Evolutionary conservation across 2,113 vertebrate species (phyloP).

Genomic region (Alethe castanea): DNA sequence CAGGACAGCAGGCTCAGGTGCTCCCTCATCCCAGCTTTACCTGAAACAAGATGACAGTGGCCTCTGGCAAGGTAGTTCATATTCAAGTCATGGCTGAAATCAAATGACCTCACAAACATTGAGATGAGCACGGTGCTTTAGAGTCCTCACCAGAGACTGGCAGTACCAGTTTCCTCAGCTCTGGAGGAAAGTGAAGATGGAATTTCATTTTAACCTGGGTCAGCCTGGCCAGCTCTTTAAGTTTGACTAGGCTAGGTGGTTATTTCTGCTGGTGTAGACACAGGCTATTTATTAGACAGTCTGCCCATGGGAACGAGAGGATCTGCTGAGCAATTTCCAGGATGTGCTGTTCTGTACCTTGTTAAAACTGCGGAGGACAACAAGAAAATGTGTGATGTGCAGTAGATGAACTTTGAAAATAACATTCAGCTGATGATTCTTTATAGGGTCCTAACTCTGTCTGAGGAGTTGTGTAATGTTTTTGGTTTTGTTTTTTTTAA

Average conservation of each 20-base stretch:
- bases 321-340: background rate
- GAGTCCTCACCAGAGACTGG: background rate
- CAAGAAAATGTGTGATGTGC: background rate
- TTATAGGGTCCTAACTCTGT: background rate
- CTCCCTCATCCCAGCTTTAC: background rate
- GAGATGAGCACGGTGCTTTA: background rate
- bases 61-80: background rate
- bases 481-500: accelerated
- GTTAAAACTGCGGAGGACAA: background rate
- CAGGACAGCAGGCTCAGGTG: background rate
- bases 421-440: background rate
- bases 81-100: background rate
- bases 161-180: background rate
- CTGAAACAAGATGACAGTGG: background rate
- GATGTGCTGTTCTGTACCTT: background rate
- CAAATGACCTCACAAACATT: background rate
- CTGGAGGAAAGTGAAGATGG: background rate
- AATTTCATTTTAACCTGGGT: background rate
- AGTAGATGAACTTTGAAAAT: background rate
- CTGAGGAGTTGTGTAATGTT: background rate
- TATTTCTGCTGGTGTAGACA: background rate
- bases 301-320: accelerated
- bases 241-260: background rate
- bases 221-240: background rate
- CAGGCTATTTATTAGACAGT: background rate